Conservation (phyloP, 2,888 invertebrate species). For the Temnothorax ravouxi region DNA sequence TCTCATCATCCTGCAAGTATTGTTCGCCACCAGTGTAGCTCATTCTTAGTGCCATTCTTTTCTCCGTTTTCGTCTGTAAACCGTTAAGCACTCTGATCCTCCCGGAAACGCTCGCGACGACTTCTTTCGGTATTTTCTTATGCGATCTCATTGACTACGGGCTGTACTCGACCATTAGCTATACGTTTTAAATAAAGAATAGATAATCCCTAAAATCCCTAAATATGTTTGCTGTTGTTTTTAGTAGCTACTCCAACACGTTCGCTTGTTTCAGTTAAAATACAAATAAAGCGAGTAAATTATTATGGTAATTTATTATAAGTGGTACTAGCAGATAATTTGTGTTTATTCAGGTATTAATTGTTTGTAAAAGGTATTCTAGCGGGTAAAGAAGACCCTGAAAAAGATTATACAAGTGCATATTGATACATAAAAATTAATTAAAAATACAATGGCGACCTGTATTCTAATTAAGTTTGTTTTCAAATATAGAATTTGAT, state of each 20-base stretch:
- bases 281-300: too few species aligned
- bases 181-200: constrained; percentile 63
- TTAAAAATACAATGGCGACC: not conserved
- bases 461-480: not conserved
- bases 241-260: not conserved
- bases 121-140: constrained; percentile 73
- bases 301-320: too few species aligned
- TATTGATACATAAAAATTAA: not conserved
- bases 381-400: not conserved
- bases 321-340: not conserved
- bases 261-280: constrained; percentile 12
- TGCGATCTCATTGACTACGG: constrained; percentile 46
- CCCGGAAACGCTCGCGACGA: constrained; percentile 55
- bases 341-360: not conserved
- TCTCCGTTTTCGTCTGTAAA: constrained; percentile 49
- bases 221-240: constrained; percentile 6
- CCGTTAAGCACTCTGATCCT: constrained; percentile 74
- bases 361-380: not conserved
- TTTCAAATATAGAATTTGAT: not conserved
- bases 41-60: constrained; percentile 42
- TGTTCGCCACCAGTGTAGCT: constrained; percentile 50
- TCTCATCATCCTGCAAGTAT: constrained; percentile 62
- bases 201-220: constrained; percentile 7
- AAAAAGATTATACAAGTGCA: not conserved
- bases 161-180: constrained; percentile 60